Evolutionary conservation across 2,797 vertebrate species (phyloP), one percentile per base, ranked within the genome.

Genomic region (Muscicapa comitata): DNA sequence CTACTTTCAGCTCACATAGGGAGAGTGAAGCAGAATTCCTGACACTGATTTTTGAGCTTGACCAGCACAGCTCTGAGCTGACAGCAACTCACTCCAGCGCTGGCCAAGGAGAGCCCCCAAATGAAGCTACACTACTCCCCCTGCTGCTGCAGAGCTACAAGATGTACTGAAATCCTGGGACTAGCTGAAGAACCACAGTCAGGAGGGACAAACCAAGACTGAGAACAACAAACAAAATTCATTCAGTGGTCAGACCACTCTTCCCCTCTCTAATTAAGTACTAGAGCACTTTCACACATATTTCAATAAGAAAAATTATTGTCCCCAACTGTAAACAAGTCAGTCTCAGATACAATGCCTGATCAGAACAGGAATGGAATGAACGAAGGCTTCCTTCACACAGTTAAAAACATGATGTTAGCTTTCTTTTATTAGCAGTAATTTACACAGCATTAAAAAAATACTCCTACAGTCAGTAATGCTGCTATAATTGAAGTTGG

Each of bases 111-210:
- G 29, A 94, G 85, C 25, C 58, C 83, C 70, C 55, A 75, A 55
- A 70, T 21, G 81, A 95, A 95, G 93, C 77, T 96, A 96, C 84
- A 96, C 77, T 89, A 70, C 94, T 95, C 96, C 95, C 95, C 88
- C 94, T 97, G 92, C 94, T 95, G 94, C 94, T 91, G 61, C 81
- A 12, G 3, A 55, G 71, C 72, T 45, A 90, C 70, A 80, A 58
- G 59, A 75, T 7, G 21, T 8, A 59, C 33, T 55, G 48, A 63
- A 76, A 58, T 24, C 10, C 10, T 5, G 4, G 15, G 43, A 86
- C n/a, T 3, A 4, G 65, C 42, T 17, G 26, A 68, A 65, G 42
- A 54, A 35, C 33, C 58, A 15, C 40, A 28, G 15, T 8, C 20
- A 24, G 18, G 48, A 19, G 24, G 13, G n/a, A 75, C 8, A 16